Evolutionary conservation across 1,140 invertebrate genomes (phyloP).

Genomic region (Drosophila pallidifrons): DNA sequence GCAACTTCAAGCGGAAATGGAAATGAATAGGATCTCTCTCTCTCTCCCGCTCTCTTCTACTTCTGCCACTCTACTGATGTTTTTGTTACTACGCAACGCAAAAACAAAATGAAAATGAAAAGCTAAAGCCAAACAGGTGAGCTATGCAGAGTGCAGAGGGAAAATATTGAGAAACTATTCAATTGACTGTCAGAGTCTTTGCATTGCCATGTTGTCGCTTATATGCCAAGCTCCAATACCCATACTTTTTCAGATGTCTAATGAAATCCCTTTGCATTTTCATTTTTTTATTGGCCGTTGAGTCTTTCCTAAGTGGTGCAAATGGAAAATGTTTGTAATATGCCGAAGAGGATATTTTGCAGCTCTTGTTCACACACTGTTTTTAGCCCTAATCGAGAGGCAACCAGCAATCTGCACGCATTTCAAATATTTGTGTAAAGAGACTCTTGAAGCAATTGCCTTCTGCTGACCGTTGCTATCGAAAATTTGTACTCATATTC

Average conservation of each 20-base stretch:
- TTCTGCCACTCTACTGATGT: not conserved
- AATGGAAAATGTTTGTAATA: slow-evolving; percentile 9
- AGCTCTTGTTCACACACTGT: slow-evolving; percentile 2
- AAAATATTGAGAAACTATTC: slow-evolving; percentile 1
- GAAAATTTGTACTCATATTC: too few relatives aligned
- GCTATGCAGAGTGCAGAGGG: not conserved
- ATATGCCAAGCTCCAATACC: slow-evolving; percentile 10
- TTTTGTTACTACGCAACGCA: slow-evolving; percentile 33
- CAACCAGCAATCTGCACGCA: not conserved
- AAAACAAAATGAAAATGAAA: slow-evolving; percentile 9
- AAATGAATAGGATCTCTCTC: slow-evolving; percentile 36
- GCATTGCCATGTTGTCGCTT: slow-evolving; percentile 19
- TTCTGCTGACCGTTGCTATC: too few relatives aligned
- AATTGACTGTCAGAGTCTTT: slow-evolving; percentile 22
- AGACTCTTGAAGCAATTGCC: not conserved
- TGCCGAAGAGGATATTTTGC: not conserved
- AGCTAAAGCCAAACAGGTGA: slow-evolving; percentile 42
- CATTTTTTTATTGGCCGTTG: not conserved
- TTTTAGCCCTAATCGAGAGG: not conserved
- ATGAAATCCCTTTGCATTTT: slow-evolving; percentile 18
- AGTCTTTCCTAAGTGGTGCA: not conserved
- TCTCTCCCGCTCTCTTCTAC: too few relatives aligned
- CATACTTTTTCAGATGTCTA: slow-evolving; percentile 6
- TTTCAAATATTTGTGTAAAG: not conserved
- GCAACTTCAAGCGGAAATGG: slow-evolving; percentile 55